These are phyloP conservation scores for Spisula subtruncata DNA, from an alignment of 2,888 invertebrate species.

Conservation along the genomic window DNA sequence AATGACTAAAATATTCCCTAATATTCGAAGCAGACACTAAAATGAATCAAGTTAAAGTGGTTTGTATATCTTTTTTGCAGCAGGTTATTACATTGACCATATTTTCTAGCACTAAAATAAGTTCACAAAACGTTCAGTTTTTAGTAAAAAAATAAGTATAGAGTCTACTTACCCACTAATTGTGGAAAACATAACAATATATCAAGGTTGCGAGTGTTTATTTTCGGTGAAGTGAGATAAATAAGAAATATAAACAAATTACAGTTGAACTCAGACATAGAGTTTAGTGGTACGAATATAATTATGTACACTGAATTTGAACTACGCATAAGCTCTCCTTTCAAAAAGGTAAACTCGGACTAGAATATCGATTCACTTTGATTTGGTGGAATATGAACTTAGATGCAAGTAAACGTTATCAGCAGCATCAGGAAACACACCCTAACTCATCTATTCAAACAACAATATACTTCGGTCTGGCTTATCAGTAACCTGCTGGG, in stretches of 20 bases:
- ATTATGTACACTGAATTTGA: not conserved
- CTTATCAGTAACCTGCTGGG: constrained; percentile 46
- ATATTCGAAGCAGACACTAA: no score
- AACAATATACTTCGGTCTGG: constrained; percentile 48
- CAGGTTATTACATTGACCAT: no score
- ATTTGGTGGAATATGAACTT: constrained; percentile 34
- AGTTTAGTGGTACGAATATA: not conserved
- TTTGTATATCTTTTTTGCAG: no score
- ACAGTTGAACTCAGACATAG: not conserved
- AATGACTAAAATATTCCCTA: no score
- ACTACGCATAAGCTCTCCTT: not conserved
- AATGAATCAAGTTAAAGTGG: no score
- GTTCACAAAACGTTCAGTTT: no score
- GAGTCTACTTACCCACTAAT: not conserved
- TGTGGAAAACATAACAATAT: not conserved
- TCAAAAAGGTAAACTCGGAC: not conserved
- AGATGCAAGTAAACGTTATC: constrained; percentile 36
- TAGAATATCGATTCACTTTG: constrained; percentile 15
- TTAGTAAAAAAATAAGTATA: no score
- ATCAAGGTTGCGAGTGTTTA: not conserved
- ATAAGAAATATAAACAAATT: not conserved
- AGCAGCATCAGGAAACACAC: constrained; percentile 31
- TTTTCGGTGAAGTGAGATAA: not conserved
- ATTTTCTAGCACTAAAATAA: no score
- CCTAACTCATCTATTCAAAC: constrained; percentile 45